These are phyloP conservation scores for Amblyopsis hoosieri DNA, from an alignment of 2,797 vertebrate genomes.

Conservation along the genomic window DNA sequence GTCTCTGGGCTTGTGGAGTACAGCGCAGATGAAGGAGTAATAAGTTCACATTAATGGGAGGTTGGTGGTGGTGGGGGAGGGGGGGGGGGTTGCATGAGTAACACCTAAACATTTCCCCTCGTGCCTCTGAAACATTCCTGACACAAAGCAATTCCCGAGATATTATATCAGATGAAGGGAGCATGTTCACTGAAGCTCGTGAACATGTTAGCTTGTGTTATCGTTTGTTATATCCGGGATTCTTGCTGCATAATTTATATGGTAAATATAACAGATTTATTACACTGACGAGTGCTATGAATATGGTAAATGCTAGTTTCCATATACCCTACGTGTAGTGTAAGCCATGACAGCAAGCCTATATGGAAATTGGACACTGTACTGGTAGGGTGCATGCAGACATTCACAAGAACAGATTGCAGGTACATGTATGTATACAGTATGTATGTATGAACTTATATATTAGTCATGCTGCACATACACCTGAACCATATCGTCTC, in stretches of 20 bases:
- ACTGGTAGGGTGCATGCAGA: slow-evolving; percentile 2
- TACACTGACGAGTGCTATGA: slow-evolving; percentile 40
- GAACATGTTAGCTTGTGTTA: slow-evolving; percentile 34
- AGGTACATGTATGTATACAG: neutral
- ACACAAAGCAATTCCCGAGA: slow-evolving; percentile 63
- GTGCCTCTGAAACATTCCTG: slow-evolving; percentile 39
- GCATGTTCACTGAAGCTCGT: slow-evolving; percentile 31
- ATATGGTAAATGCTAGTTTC: slow-evolving; percentile 30
- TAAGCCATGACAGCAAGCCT: slow-evolving; percentile 37
- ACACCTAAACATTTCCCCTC: slow-evolving; percentile 39
- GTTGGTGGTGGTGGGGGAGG: neutral
- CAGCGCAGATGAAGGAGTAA: slow-evolving; percentile 44
- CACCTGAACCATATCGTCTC: neutral
- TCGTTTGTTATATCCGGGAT: slow-evolving; percentile 46
- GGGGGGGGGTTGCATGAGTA: slow-evolving; percentile 45
- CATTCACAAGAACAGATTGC: neutral
- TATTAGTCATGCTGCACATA: neutral
- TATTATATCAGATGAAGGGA: slow-evolving; percentile 58
- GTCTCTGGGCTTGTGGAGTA: slow-evolving; percentile 25
- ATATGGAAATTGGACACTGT: slow-evolving; percentile 27
- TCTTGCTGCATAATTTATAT: slow-evolving; percentile 53
- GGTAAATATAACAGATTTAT: slow-evolving; percentile 55
- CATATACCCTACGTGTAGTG: slow-evolving; percentile 35
- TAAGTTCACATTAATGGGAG: slow-evolving; percentile 50
- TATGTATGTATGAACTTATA: neutral